A percentile compares a stretch with the other conserved stretches of the same genome.
Evolutionary conservation across 2,797 vertebrate genomes (phyloP).

Genomic region (Eutrigla gurnardus): DNA sequence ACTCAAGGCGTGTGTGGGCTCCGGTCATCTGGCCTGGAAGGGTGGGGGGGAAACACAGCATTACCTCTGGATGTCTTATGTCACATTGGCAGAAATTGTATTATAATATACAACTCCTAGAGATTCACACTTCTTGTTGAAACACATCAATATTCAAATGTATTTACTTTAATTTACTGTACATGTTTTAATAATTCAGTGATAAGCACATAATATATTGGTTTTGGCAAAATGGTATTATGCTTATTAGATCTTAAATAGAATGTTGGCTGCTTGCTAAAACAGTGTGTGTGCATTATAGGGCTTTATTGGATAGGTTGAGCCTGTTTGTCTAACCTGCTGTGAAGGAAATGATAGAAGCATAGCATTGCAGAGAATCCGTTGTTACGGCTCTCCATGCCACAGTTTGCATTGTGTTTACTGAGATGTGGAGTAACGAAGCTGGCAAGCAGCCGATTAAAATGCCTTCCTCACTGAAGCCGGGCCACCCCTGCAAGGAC

Average conservation of each 20-base stretch:
- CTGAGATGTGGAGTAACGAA: slow-evolving; percentile 37
- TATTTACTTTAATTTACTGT: not conserved
- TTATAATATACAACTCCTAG: not conserved
- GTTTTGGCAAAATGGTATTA: not conserved
- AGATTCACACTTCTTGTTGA: not conserved
- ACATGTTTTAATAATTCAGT: not conserved
- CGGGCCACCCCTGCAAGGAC: not conserved
- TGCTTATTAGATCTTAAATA: slow-evolving; percentile 14
- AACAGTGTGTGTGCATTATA: not conserved
- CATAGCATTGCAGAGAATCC: slow-evolving; percentile 31
- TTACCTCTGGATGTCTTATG: not conserved
- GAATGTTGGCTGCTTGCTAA: not conserved
- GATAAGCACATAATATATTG: not conserved
- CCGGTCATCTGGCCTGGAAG: slow-evolving; percentile 92
- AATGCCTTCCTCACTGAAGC: slow-evolving; percentile 19
- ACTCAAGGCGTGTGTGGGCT: slow-evolving; percentile 92
- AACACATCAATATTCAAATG: not conserved
- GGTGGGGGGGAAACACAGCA: not conserved
- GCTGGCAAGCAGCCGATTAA: slow-evolving; percentile 25
- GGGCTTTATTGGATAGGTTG: slow-evolving; percentile 1
- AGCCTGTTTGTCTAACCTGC: slow-evolving; percentile 12
- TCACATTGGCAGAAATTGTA: not conserved
- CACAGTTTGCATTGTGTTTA: slow-evolving; percentile 39
- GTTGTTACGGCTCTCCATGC: slow-evolving; percentile 12
- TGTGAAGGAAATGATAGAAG: slow-evolving; percentile 30